Evolutionary conservation across 2,113 vertebrate genomes (phyloP), one percentile per base, ranked within the genome.

Genomic region (Limnothrissa miodon): DNA sequence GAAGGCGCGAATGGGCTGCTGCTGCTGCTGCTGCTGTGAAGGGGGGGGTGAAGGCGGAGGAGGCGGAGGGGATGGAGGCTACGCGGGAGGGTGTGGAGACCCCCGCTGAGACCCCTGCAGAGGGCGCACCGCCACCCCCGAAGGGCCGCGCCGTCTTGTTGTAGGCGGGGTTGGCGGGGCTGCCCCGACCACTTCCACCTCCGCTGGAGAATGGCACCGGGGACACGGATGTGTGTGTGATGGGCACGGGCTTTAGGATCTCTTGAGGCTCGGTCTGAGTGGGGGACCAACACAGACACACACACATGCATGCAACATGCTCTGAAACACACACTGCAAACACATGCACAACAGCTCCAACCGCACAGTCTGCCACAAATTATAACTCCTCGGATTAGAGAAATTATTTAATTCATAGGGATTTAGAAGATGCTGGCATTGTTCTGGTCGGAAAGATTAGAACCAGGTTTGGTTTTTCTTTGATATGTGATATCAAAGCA

Each of bases 71-170:
- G 89, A 99, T 99, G 91, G 97, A 96, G 84, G 97, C 96, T 86
- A 96, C 91, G 86, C 82, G 78, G 89, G 79, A 4, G 90, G 70
- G n/a, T 81, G 80, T 1, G 78, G 11, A 42, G 44, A 53, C 45
- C 11, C 88, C 62, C 2, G 62, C 36, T 78, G 11, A 42, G 44
- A 53, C 45, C 11, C 88, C 62, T 1, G 62, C 36, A 2, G 33
- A 36, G 33, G 62, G 62, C 1, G 62, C 62, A 8, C 85, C 6
- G 59, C 33, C 86, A 0, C 95, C 94, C 78, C 97, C 98, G 85
- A 99, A 99, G 0, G 98, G 97, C 85, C 96, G 94, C 29, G 98
- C 96, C 2, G 97, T 96, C 93, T 99, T 98, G 95, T 98, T 99
- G 95, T 96, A 98, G 70, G 96, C 94, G 80, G 92, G 88, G 66